These are phyloP conservation scores for Siniperca chuatsi DNA, from an alignment of 2,113 vertebrate species.

Conservation along the genomic window DNA sequence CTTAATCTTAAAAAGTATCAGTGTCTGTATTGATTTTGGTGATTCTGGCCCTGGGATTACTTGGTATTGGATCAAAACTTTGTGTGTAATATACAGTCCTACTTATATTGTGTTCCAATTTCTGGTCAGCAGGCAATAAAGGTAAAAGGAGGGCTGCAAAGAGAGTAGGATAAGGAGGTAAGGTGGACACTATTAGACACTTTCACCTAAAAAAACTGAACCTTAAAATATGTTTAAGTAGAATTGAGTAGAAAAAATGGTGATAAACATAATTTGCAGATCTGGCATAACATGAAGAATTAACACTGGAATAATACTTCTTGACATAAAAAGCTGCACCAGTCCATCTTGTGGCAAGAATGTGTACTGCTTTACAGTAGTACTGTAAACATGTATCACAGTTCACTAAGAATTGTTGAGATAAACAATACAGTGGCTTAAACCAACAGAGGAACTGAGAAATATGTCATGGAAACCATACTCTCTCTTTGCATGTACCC, in stretches of 20 bases:
- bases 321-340: neutral
- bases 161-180: neutral
- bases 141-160: neutral
- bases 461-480: constrained; percentile 48
- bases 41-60: too few relatives aligned
- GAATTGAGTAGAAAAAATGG: neutral
- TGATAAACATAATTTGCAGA: neutral
- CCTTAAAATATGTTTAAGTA: neutral
- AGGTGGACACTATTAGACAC: neutral
- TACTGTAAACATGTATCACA: neutral
- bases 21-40: neutral
- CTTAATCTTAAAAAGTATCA: neutral
- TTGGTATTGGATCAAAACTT: neutral
- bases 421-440: neutral
- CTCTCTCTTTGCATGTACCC: neutral
- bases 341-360: constrained; percentile 48
- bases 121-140: neutral
- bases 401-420: neutral
- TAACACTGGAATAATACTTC: neutral
- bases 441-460: constrained; percentile 48
- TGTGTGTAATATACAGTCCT: neutral
- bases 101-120: neutral
- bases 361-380: constrained; percentile 19
- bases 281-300: neutral
- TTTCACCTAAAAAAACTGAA: neutral